A percentile compares a stretch with the other conserved stretches of the same genome.
These are phyloP conservation scores for Aplocera efformata DNA, from an alignment of 2,888 invertebrate genomes.

Conservation along the genomic window DNA sequence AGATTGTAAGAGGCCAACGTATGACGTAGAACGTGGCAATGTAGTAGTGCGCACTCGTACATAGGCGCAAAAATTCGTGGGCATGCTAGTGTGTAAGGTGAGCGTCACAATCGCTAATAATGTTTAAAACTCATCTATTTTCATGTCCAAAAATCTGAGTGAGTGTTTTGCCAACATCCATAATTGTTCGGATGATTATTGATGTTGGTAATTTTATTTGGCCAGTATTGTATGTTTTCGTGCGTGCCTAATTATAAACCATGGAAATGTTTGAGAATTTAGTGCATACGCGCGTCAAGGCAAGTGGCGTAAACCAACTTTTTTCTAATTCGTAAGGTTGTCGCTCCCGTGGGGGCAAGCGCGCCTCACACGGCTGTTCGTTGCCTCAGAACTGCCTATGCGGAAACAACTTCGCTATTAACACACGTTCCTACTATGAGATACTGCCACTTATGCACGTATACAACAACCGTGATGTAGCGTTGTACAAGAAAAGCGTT, in stretches of 20 bases:
- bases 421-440: constrained; percentile 76
- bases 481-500: constrained; percentile 57
- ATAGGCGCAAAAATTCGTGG: constrained; percentile 34
- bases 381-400: constrained; percentile 71
- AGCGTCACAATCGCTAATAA: constrained; percentile 52
- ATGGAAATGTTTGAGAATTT: constrained; percentile 31
- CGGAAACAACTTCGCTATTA: constrained; percentile 78
- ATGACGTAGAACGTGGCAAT: constrained; percentile 61
- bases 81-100: constrained; percentile 50
- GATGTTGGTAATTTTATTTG: not conserved
- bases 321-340: constrained; percentile 78
- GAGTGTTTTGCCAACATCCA: constrained; percentile 1
- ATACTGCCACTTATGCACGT: constrained; percentile 71
- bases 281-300: constrained; percentile 38
- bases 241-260: not conserved
- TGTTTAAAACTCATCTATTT: constrained; percentile 22
- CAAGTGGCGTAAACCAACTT: constrained; percentile 59
- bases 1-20: constrained; percentile 59
- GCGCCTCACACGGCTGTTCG: constrained; percentile 65
- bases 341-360: constrained; percentile 70
- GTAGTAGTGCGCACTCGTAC: constrained; percentile 42
- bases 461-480: constrained; percentile 41
- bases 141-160: constrained; percentile 6
- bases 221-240: not conserved
- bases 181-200: no score